Conservation (phyloP, 2,888 invertebrate species). For the Catotricha subobsoleta region DNA sequence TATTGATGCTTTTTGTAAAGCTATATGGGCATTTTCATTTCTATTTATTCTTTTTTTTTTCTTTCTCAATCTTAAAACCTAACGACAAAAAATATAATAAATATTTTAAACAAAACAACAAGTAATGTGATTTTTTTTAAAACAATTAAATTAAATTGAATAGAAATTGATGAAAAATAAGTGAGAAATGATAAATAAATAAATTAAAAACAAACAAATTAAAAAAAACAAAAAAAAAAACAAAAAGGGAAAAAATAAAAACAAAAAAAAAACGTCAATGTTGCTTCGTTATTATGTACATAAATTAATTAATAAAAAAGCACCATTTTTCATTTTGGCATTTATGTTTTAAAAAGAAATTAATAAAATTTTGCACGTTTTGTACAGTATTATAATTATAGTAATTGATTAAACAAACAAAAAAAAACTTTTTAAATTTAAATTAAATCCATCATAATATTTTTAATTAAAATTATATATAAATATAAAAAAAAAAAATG, state of each 20-base stretch:
- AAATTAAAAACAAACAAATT: slow-evolving; percentile 1
- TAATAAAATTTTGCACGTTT: slow-evolving; percentile 3
- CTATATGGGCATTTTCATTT: slow-evolving; percentile 27
- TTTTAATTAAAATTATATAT: slow-evolving; percentile 4
- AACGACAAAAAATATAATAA: slow-evolving; percentile 8
- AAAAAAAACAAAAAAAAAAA: slow-evolving; percentile 4
- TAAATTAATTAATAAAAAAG: slow-evolving; percentile 7
- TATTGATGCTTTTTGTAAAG: slow-evolving; percentile 16
- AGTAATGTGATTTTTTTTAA: not conserved
- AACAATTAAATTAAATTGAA: not conserved
- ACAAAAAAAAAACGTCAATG: slow-evolving; percentile 10
- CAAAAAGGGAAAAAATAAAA: not conserved
- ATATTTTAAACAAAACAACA: slow-evolving; percentile 4
- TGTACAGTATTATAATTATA: slow-evolving; percentile 6
- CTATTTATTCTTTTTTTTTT: not conserved
- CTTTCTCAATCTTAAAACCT: slow-evolving; percentile 7
- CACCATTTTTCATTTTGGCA: slow-evolving; percentile 5
- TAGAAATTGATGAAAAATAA: not conserved
- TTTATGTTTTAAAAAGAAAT: not conserved
- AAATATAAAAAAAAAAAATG: not conserved
- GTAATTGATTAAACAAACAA: slow-evolving; percentile 5
- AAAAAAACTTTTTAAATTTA: too few species aligned
- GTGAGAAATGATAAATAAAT: not conserved
- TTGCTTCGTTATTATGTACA: slow-evolving; percentile 14
- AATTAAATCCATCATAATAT: too few species aligned